Evolutionary conservation across 2,797 vertebrate genomes (phyloP).

Genomic region (Tragelaphus eurycerus): DNA sequence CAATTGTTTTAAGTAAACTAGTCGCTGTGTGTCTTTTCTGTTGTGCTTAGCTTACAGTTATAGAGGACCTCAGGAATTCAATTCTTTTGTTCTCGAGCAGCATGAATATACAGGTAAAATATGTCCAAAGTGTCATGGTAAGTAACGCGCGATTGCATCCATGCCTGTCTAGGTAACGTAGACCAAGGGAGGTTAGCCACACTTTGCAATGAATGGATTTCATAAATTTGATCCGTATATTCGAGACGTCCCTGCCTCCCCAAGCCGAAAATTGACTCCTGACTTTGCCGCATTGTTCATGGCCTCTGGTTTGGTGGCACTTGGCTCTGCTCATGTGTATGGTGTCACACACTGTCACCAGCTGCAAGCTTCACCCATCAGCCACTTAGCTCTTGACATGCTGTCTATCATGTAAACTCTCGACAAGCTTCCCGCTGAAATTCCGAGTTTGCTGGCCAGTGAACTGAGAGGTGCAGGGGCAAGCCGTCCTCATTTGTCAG

Average conservation of each 20-base stretch:
- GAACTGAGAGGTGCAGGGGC: constrained; percentile 7
- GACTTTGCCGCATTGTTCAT: constrained; percentile 60
- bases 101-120: constrained; percentile 45
- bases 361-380: constrained; percentile 71
- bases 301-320: constrained; percentile 72
- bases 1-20: constrained; percentile 62
- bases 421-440: constrained; percentile 42
- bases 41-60: constrained; percentile 69
- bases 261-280: constrained; percentile 53
- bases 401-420: constrained; percentile 41
- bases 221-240: constrained; percentile 41
- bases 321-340: constrained; percentile 69
- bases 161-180: constrained; percentile 70
- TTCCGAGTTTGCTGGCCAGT: constrained; percentile 48
- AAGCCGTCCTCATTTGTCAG: background rate
- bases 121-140: constrained; percentile 49
- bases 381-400: constrained; percentile 53
- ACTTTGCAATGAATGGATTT: constrained; percentile 57
- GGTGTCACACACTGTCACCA: constrained; percentile 61
- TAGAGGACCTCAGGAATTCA: constrained; percentile 68
- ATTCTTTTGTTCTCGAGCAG: constrained; percentile 62
- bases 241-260: background rate
- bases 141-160: constrained; percentile 66
- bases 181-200: constrained; percentile 64
- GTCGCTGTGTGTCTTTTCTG: constrained; percentile 72